A percentile compares a stretch with the other conserved stretches of the same genome.
Conservation (phyloP, 2,113 vertebrate genomes). For the Ammospiza caudacuta region DNA sequence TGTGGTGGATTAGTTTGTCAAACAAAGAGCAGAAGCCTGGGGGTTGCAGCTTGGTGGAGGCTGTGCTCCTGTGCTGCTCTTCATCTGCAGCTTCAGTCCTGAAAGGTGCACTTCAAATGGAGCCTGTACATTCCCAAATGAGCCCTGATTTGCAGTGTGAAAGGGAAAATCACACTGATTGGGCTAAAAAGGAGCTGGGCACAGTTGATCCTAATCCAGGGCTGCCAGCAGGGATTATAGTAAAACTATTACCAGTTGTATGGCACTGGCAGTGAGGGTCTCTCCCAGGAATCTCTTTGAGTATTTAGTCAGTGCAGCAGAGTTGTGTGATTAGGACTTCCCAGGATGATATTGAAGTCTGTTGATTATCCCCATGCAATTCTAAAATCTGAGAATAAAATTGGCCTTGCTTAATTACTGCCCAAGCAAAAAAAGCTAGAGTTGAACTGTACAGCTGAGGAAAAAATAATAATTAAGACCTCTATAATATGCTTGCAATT, state of each 20-base stretch:
- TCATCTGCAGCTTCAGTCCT: background rate
- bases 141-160: background rate
- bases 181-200: background rate
- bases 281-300: background rate
- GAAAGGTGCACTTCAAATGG: slow-evolving; percentile 1
- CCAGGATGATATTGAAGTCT: background rate
- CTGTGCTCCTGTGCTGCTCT: background rate
- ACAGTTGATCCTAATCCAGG: background rate
- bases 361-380: background rate
- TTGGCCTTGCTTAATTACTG: background rate
- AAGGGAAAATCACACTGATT: background rate
- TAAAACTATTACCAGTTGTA: background rate
- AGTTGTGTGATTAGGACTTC: background rate
- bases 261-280: background rate
- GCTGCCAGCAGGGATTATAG: background rate
- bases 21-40: background rate
- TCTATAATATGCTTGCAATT: background rate
- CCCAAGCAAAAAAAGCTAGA: background rate
- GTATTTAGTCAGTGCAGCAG: background rate
- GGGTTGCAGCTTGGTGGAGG: background rate
- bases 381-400: slow-evolving; percentile 13
- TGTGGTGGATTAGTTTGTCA: background rate
- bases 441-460: background rate
- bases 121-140: background rate
- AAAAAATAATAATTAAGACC: background rate